These are phyloP conservation scores for Heliocidaris tuberculata DNA, from an alignment of 35 echinoderm and acorn worm species.

Conservation along the genomic window DNA sequence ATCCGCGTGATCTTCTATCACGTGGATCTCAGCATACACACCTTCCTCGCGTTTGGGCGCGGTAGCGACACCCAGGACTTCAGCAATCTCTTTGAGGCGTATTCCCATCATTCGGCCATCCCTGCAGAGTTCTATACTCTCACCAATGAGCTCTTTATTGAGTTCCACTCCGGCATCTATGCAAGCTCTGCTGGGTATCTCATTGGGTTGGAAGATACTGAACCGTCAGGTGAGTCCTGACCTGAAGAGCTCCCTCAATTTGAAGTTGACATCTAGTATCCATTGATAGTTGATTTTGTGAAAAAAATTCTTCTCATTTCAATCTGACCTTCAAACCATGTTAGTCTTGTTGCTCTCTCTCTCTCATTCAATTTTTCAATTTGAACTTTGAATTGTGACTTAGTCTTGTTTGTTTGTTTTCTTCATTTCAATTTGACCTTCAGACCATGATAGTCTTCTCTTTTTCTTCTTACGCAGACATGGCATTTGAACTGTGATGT, in stretches of 20 bases:
- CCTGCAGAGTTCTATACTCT: not conserved
- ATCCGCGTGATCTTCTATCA: constrained; percentile 16
- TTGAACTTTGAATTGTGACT: too few species aligned
- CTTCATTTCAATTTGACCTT: too few species aligned
- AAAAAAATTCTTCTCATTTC: not conserved
- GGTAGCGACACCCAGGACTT: not conserved
- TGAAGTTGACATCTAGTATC: too few species aligned
- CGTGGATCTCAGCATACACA: not conserved
- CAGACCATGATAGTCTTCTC: too few species aligned
- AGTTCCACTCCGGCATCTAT: not conserved
- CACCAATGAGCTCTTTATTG: not conserved
- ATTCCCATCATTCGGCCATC: not conserved
- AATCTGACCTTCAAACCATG: not conserved
- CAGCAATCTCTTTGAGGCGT: not conserved
- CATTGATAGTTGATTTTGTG: too few species aligned
- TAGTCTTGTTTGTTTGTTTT: too few species aligned
- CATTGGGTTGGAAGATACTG: not conserved
- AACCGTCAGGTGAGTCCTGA: not conserved
- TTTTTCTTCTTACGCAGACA: too few species aligned
- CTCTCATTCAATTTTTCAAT: not conserved
- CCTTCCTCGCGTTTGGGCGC: not conserved
- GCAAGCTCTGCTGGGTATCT: not conserved
- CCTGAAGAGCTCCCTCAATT: too few species aligned
- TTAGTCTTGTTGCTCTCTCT: not conserved
- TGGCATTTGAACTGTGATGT: too few species aligned